Conservation (phyloP, 1,140 invertebrate species). For the Sitobion miscanthi region DNA sequence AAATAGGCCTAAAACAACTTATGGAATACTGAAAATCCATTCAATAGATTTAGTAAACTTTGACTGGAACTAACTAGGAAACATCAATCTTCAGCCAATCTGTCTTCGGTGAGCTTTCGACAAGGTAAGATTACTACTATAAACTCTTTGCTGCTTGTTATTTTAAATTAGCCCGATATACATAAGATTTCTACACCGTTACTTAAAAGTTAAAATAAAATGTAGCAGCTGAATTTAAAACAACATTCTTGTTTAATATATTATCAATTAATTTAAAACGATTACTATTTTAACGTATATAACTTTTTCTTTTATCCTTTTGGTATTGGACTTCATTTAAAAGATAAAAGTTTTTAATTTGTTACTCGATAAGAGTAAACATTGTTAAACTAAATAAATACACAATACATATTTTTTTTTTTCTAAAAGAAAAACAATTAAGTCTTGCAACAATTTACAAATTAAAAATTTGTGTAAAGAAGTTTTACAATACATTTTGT, state of each 20-base stretch:
- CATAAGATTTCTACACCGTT: neutral
- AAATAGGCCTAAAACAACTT: neutral
- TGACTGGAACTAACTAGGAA: neutral
- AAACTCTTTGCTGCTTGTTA: neutral
- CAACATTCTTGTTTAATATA: neutral
- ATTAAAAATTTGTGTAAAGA: neutral
- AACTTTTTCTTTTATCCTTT: neutral
- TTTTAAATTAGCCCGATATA: conserved; percentile 8
- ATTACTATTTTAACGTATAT: conserved; percentile 1
- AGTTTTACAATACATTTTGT: neutral
- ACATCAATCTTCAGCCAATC: neutral
- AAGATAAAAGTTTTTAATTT: conserved; percentile 9
- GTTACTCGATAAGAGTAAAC: neutral
- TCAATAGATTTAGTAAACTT: neutral
- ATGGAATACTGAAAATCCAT: neutral
- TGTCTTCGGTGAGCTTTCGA: neutral
- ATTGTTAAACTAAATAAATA: conserved; percentile 8
- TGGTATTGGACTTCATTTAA: neutral
- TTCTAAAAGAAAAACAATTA: neutral
- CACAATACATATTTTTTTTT: neutral
- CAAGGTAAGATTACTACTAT: neutral
- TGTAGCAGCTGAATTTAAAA: neutral
- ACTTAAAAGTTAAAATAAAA: conserved; percentile 11
- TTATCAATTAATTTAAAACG: neutral
- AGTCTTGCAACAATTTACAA: neutral